phyloP scores from a whole-genome alignment of 1,140 invertebrate genomes.

The Cydia splendana region DNA sequence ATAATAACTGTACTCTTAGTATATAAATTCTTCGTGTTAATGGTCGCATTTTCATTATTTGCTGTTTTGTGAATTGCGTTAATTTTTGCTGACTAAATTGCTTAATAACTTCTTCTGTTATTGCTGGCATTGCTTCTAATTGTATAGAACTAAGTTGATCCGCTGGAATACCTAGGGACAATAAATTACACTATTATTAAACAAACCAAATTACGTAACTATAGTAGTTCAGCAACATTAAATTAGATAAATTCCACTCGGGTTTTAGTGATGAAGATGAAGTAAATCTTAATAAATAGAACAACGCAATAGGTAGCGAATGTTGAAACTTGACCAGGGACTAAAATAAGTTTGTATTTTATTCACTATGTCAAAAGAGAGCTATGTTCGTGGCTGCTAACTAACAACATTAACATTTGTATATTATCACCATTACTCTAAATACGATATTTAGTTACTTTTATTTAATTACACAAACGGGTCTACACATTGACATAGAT shows the following conservation, averaged over 20 bases:
- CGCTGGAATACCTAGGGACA: slow-evolving; percentile 56
- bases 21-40: slow-evolving; percentile 66
- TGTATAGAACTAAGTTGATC: slow-evolving; percentile 63
- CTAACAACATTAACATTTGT: no score
- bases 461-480: no score
- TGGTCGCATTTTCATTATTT: slow-evolving; percentile 64
- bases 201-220: no score
- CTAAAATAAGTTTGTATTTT: no score
- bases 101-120: slow-evolving; percentile 60
- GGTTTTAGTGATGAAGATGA: neutral
- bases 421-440: no score
- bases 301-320: neutral
- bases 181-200: neutral
- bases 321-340: no score
- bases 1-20: slow-evolving; percentile 62
- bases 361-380: no score
- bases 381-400: no score
- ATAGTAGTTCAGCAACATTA: no score
- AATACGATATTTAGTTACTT: no score
- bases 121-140: slow-evolving; percentile 65
- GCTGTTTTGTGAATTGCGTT: slow-evolving; percentile 64
- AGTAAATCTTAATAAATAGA: neutral
- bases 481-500: no score
- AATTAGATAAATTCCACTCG: neutral
- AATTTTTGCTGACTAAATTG: slow-evolving; percentile 59